Evolutionary conservation across 2,888 invertebrate genomes (phyloP), one percentile per base, ranked within the genome.

Genomic region (Ophraella communa): DNA sequence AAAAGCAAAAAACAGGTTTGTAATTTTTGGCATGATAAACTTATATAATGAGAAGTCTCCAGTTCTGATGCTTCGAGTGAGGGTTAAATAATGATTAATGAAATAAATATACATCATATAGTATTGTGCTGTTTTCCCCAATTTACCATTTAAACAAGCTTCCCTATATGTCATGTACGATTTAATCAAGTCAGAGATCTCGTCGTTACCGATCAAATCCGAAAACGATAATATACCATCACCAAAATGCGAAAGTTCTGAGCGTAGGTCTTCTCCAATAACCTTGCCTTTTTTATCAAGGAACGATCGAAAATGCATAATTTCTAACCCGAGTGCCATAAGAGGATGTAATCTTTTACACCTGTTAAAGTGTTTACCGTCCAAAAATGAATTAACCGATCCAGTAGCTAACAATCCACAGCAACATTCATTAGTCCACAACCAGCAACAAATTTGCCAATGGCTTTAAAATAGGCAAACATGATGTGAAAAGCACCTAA

Each of bases 401-500:
- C 76, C 76, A 52, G 21, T 59, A n/a, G 72, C 76, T n/a, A 78
- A 24, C 59, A 61, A 7, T 77, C 61, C 3, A 74, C 69, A 64
- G 76, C 62, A 2, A 76, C 63, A 52, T 73, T 57, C 21, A 67
- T 45, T n/a, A 77, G 27, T 18, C 76, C 77, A 61, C 74, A 74
- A 8, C 64, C 65, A 58, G 67, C 66, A 20, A 78, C 77, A 57
- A 71, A 71, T 70, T 73, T 76, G 8, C 77, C 78, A 20, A 78
- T 18, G 23, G 77, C 76, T 70, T 77, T 75, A 56, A 78, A 77
- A 70, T 67, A 78, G 5, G 76, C 69, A 71, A 78, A 71, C 71
- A 73, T 69, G 4, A 77, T 67, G 62, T 78, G 78, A 72, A 82
- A 81, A 18, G 72, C 63, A 11, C 80, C 80, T 14, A 77, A 63